Evolutionary conservation across 1,140 invertebrate genomes (phyloP).

Genomic region (Sarcophaga bullata): DNA sequence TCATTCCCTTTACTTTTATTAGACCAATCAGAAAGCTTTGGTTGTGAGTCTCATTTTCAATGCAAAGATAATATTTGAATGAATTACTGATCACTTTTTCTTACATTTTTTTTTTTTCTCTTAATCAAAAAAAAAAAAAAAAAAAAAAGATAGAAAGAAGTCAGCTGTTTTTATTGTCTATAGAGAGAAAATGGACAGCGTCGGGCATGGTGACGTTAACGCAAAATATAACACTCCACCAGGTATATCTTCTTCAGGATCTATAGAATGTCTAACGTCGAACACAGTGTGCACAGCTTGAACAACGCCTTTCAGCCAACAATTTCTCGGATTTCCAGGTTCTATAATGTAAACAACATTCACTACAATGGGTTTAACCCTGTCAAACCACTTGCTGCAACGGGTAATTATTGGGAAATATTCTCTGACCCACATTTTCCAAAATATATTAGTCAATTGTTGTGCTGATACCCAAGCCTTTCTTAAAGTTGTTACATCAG

Average conservation of each 20-base stretch:
- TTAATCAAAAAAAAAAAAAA: too few species aligned
- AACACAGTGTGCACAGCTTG: background rate
- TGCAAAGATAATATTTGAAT: too few species aligned
- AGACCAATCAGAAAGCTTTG: too few species aligned
- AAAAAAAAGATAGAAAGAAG: too few species aligned
- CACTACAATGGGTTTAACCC: slow-evolving; percentile 23
- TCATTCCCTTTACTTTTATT: too few species aligned
- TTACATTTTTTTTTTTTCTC: too few species aligned
- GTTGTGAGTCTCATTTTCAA: too few species aligned
- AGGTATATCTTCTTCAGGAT: slow-evolving; percentile 4
- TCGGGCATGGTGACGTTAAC: too few species aligned
- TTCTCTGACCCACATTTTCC: slow-evolving; percentile 43
- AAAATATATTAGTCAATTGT: slow-evolving; percentile 43
- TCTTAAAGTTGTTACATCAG: slow-evolving; percentile 18
- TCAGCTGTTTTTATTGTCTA: too few species aligned
- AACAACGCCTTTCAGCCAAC: slow-evolving; percentile 46
- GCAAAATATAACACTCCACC: slow-evolving; percentile 22
- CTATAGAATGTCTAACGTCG: background rate
- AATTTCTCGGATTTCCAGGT: slow-evolving; percentile 45
- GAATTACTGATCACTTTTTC: too few species aligned
- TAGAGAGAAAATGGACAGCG: too few species aligned
- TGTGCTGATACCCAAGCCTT: slow-evolving; percentile 42
- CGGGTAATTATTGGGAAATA: slow-evolving; percentile 42
- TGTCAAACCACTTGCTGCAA: slow-evolving; percentile 44
- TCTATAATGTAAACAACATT: slow-evolving; percentile 48